A percentile compares a stretch with the other conserved stretches of the same genome.
These are phyloP conservation scores for Xiphophorus birchmanni DNA, from an alignment of 2,797 vertebrate genomes.

Conservation along the genomic window DNA sequence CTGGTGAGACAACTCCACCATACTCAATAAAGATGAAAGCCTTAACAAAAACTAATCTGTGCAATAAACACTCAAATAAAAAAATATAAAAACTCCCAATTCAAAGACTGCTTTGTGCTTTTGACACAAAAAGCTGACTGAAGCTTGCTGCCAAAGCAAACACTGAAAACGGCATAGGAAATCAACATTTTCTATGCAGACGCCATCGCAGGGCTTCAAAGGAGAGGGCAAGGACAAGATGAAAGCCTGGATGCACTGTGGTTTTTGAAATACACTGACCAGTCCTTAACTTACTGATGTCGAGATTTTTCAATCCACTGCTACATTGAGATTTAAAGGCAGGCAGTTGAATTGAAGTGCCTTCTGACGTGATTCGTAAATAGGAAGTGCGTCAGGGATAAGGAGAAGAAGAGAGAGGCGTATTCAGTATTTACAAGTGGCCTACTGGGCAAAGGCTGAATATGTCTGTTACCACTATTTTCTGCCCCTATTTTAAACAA, in stretches of 20 bases:
- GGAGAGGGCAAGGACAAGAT: slow-evolving; percentile 48
- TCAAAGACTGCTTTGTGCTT: slow-evolving; percentile 46
- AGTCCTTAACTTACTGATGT: slow-evolving; percentile 42
- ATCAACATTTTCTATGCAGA: slow-evolving; percentile 59
- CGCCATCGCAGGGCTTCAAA: slow-evolving; percentile 62
- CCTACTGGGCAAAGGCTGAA: slow-evolving; percentile 11
- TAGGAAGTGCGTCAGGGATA: slow-evolving; percentile 19
- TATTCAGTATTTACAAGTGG: slow-evolving; percentile 45
- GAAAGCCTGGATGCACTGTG: slow-evolving; percentile 60
- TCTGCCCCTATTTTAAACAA: slow-evolving; percentile 6
- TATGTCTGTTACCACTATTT: slow-evolving; percentile 13
- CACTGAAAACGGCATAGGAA: slow-evolving; percentile 64
- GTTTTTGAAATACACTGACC: slow-evolving; percentile 44
- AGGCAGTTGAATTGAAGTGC: slow-evolving; percentile 18
- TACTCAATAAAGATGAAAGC: slow-evolving; percentile 59
- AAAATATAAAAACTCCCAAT: slow-evolving; percentile 30
- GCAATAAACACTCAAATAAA: slow-evolving; percentile 30
- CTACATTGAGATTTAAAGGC: slow-evolving; percentile 35
- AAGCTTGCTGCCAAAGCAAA: slow-evolving; percentile 51
- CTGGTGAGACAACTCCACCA: slow-evolving; percentile 46
- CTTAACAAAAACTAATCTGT: slow-evolving; percentile 29
- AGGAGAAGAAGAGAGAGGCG: slow-evolving; percentile 11
- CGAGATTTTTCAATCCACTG: slow-evolving; percentile 30
- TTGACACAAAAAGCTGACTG: slow-evolving; percentile 55
- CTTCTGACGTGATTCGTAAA: slow-evolving; percentile 19